phyloP scores from a whole-genome alignment of 2,113 vertebrate genomes.

The Chlorodrepanis virens region DNA sequence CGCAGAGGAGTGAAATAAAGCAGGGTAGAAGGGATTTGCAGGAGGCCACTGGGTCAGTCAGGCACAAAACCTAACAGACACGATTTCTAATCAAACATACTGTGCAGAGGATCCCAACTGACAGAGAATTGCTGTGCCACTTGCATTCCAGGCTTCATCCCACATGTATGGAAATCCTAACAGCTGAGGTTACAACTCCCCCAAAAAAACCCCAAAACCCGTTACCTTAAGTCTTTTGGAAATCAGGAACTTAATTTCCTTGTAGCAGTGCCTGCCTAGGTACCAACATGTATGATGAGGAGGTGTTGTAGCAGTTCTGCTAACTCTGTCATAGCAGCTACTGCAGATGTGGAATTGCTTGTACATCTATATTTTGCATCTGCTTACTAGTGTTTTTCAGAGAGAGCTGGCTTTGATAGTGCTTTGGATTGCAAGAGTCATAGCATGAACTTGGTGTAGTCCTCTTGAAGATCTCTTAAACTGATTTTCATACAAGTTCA shows the following conservation, averaged over 20 bases:
- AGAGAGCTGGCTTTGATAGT: neutral
- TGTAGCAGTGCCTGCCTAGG: neutral
- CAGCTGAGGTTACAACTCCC: neutral
- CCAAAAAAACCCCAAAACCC: too few relatives aligned
- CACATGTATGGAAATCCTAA: neutral
- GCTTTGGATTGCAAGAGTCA: neutral
- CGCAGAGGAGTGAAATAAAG: neutral
- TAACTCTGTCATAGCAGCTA: neutral
- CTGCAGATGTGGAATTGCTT: neutral
- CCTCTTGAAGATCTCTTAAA: neutral
- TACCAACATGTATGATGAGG: neutral
- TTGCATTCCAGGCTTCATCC: neutral
- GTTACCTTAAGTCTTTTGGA: neutral
- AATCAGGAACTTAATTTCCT: neutral
- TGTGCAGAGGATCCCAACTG: neutral
- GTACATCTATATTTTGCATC: neutral
- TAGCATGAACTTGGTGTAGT: too few relatives aligned
- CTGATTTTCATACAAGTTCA: neutral
- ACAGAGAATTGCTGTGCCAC: neutral
- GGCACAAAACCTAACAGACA: neutral
- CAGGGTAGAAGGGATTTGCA: neutral
- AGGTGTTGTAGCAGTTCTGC: neutral
- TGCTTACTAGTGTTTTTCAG: neutral
- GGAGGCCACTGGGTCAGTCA: fast-evolving
- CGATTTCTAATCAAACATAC: fast-evolving